These are phyloP conservation scores for Suricata suricatta DNA, from an alignment of 2,113 vertebrate species.

Conservation along the genomic window DNA sequence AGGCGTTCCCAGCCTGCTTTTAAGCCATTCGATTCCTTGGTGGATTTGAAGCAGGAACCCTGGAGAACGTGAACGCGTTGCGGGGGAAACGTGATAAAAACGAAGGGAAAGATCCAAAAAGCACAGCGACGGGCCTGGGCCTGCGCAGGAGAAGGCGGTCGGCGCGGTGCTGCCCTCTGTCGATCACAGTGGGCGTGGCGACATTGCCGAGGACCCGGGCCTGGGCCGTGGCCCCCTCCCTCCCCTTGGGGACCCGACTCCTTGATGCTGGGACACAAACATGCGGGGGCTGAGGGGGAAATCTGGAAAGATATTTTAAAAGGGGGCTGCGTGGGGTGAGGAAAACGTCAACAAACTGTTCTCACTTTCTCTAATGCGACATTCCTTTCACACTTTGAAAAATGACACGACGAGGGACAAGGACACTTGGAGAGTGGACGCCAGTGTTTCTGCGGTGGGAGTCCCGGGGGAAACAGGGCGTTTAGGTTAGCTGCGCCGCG, in stretches of 20 bases:
- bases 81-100: not conserved
- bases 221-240: not conserved
- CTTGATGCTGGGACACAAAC: not conserved
- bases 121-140: not conserved
- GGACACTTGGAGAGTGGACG: not conserved
- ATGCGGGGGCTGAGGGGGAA: not conserved
- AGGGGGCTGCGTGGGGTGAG: no score
- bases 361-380: not conserved
- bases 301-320: not conserved
- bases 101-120: not conserved
- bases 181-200: not conserved
- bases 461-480: not conserved
- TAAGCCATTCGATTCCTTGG: not conserved
- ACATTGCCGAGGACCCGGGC: not conserved
- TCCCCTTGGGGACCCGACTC: not conserved
- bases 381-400: not conserved
- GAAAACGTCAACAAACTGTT: not conserved
- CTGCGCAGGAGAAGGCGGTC: not conserved
- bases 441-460: not conserved
- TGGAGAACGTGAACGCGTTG: not conserved
- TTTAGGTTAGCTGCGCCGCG: no score
- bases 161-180: slow-evolving; percentile 49
- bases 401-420: not conserved
- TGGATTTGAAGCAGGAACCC: not conserved
- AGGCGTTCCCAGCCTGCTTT: not conserved